phyloP scores from a whole-genome alignment of 2,888 invertebrate species.

The Thysanoteuthis rhombus region DNA sequence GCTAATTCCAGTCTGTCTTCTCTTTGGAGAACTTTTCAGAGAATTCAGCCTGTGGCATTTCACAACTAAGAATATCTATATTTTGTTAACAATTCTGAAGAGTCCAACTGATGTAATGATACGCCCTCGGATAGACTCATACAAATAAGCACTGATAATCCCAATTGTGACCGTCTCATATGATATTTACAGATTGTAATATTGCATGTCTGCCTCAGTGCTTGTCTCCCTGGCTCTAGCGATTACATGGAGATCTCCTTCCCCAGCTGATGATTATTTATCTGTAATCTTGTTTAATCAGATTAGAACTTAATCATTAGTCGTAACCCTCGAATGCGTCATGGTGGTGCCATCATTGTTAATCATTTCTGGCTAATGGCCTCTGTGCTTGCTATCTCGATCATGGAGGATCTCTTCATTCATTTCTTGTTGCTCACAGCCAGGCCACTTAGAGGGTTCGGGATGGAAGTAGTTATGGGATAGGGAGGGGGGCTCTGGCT shows the following conservation, averaged over 20 bases:
- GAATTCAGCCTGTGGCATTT: background rate
- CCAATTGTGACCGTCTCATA: background rate
- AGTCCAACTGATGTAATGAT: background rate
- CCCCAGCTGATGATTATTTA: background rate
- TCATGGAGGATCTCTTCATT: background rate
- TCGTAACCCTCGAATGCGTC: background rate
- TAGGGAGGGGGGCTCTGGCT: too few relatives aligned
- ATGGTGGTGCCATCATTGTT: background rate
- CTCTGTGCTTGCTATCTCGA: background rate
- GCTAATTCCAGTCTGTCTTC: background rate
- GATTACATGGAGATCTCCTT: background rate
- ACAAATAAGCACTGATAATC: background rate
- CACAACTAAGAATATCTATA: background rate
- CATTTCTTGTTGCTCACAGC: background rate
- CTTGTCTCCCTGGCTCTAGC: background rate
- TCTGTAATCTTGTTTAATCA: background rate
- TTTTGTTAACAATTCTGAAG: background rate
- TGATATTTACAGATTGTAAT: background rate
- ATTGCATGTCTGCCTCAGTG: background rate
- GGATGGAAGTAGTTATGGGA: too few relatives aligned
- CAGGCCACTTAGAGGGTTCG: too few relatives aligned
- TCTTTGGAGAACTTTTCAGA: background rate
- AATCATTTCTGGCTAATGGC: background rate
- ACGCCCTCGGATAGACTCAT: background rate
- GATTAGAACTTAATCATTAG: background rate